Base-by-base conservation (phyloP, 1,140 invertebrate genomes). In the Hestina assimilis region DNA sequence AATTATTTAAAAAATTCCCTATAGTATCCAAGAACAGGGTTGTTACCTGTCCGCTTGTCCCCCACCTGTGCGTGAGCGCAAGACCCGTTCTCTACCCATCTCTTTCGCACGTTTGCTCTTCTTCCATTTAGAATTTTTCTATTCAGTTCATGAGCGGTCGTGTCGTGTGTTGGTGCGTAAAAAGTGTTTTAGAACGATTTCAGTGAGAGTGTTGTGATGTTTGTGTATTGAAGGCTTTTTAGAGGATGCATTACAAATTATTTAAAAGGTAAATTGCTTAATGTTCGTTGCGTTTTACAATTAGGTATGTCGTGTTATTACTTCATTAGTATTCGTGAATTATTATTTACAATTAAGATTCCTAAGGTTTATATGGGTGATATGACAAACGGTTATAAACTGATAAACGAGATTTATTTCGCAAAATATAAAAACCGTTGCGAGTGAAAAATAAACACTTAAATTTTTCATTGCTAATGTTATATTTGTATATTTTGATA, bases 191-290 rank as follows among this genome's bases (percentile, higher is more conserved):
- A 50, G 57, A 59, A 63, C 24, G 28, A 26, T 53, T 38, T 38
- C 3, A 20, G 53, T 67, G 62, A 66, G 26, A 48, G 69, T 66
- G 50, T 15, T 67, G 66, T 65, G 59, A 38, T 47, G 59, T 69
- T 53, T 71, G 60, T 62, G 63, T 51, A 55, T 53, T 42, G 14
- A 42, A 28, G 15, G 35, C 54, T 40, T 58, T 41, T 45, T 24
- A 66, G 59, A 79, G 74, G 75, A 86, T 86, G 83, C 83, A 86
- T 66, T 86, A 83, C 61, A 86, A 86, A 63, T 66, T 86, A 21
- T 84, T 86, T 38, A 85, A 82, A 68, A 83, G 83, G 83, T 86
- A 85, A 58, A 56, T 24, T 48, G 21, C 53, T 58, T 61, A 38
- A 51, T 20, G 12, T 35, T 15, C 12, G 14, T 1, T 7, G 6